A percentile compares a stretch with the other conserved stretches of the same genome.
These are phyloP conservation scores for Cephonodes hylas DNA, from an alignment of 2,888 invertebrate genomes.

Conservation along the genomic window DNA sequence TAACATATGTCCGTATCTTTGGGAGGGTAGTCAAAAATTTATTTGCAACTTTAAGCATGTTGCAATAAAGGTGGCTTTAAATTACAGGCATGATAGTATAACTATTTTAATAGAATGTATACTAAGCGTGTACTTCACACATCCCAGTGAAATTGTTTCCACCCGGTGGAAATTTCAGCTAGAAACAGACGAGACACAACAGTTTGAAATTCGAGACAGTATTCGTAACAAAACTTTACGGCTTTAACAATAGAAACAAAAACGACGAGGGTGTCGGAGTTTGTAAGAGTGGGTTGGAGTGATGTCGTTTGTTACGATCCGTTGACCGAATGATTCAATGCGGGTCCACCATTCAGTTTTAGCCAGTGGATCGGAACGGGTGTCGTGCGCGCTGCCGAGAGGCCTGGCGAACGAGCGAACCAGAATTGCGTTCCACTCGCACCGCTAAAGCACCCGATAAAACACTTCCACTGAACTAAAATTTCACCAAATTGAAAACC, in stretches of 20 bases:
- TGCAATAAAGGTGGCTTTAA: background rate
- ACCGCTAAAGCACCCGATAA: constrained; percentile 31
- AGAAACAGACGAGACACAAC: background rate
- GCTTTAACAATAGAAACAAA: constrained; percentile 10
- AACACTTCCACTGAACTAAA: constrained; percentile 44
- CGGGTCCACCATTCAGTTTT: constrained; percentile 5
- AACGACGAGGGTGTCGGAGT: constrained; percentile 1
- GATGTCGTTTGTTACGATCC: constrained; percentile 8
- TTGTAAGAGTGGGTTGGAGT: constrained; percentile 2
- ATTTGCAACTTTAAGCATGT: background rate
- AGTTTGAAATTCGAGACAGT: background rate
- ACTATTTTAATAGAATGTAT: no score
- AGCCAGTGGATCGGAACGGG: background rate
- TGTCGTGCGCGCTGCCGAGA: background rate
- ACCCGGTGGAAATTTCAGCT: background rate
- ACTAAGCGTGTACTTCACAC: no score
- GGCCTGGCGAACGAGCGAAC: background rate
- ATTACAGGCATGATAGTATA: background rate
- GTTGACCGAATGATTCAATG: constrained; percentile 9
- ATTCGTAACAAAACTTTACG: constrained; percentile 1
- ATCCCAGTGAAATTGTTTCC: background rate
- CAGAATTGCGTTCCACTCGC: background rate
- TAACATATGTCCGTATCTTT: no score
- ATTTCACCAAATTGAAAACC: constrained; percentile 50
- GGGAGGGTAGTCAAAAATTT: no score